Evolutionary conservation across 2,888 invertebrate genomes (phyloP).

Genomic region (Flabesymbios commensalis): DNA sequence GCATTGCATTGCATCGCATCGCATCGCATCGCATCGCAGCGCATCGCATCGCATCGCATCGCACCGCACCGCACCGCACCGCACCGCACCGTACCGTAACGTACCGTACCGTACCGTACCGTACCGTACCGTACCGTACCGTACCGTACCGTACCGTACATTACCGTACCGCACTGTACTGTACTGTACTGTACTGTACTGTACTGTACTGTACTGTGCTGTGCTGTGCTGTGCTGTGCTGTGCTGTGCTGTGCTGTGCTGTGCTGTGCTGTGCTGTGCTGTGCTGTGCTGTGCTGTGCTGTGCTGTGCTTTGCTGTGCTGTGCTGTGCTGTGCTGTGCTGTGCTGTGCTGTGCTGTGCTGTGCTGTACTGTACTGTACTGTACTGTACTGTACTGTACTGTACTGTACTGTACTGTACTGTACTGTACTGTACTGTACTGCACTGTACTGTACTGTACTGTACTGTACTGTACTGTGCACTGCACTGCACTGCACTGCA

Average conservation of each 20-base stretch:
- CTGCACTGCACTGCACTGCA: background rate
- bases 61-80: conserved; percentile 2
- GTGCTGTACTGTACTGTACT: background rate
- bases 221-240: conserved; percentile 1
- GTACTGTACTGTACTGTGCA: background rate
- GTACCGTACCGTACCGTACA: background rate
- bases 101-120: background rate
- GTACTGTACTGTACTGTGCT: background rate
- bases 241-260: background rate
- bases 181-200: background rate
- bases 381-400: background rate
- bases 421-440: background rate
- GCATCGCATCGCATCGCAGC: background rate
- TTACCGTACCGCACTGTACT: background rate
- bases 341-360: background rate
- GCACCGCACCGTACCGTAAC: conserved; percentile 10
- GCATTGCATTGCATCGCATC: conserved; percentile 5
- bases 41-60: background rate
- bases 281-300: background rate
- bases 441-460: background rate
- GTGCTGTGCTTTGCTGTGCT: background rate
- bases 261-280: background rate
- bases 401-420: background rate
- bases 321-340: background rate
- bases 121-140: background rate